Percentiles rank a stretch among this genome's conserved stretches.
These are phyloP conservation scores for Ochropacha duplaris DNA, from an alignment of 2,888 invertebrate species.

Conservation along the genomic window DNA sequence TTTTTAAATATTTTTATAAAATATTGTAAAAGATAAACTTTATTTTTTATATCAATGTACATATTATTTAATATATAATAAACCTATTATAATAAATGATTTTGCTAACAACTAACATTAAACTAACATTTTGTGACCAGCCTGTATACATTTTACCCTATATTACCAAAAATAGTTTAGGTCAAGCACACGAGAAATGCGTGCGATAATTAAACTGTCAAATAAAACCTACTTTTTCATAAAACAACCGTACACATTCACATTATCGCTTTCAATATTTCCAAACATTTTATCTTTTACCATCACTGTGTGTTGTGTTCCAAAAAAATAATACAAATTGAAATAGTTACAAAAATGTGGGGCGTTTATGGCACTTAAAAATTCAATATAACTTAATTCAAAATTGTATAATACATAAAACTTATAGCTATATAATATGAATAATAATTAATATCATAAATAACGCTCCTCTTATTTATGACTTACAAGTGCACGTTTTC, in stretches of 20 bases:
- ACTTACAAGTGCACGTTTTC: too few relatives aligned
- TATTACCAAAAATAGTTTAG: conserved; percentile 26
- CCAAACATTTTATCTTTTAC: background rate
- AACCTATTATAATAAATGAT: too few relatives aligned
- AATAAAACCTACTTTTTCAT: conserved; percentile 43
- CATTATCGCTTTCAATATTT: conserved; percentile 14
- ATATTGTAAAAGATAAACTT: too few relatives aligned
- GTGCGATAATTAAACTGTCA: conserved; percentile 28
- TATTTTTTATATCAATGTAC: too few relatives aligned
- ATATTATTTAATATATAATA: too few relatives aligned
- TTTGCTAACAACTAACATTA: too few relatives aligned
- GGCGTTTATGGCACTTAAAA: background rate
- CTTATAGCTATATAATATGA: too few relatives aligned
- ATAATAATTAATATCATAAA: too few relatives aligned
- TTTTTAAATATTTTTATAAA: too few relatives aligned
- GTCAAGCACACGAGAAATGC: conserved; percentile 22
- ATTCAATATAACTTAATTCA: background rate
- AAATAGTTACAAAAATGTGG: background rate
- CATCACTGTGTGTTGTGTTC: background rate
- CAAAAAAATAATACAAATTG: background rate
- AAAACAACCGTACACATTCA: conserved; percentile 28
- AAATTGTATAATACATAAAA: too few relatives aligned
- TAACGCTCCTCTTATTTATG: too few relatives aligned
- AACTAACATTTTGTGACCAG: conserved; percentile 18
- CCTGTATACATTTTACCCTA: conserved; percentile 28